These are phyloP conservation scores for Mimas tiliae DNA, from an alignment of 2,888 invertebrate genomes.

Conservation along the genomic window DNA sequence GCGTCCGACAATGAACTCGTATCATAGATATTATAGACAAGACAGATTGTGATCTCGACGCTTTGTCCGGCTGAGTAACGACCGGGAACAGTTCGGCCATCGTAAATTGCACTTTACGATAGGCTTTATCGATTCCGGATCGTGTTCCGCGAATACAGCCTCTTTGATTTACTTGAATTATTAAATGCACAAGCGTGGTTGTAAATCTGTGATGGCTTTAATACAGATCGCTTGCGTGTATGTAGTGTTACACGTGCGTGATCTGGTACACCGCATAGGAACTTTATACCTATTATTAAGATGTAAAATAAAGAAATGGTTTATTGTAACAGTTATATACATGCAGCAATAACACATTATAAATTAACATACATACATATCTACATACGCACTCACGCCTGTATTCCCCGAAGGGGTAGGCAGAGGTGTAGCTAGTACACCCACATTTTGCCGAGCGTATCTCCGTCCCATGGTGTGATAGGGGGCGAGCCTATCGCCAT, in stretches of 20 bases:
- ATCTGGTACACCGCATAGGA: too few relatives aligned
- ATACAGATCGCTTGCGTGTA: neutral
- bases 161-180: slow-evolving; percentile 13
- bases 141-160: neutral
- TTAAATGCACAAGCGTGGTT: slow-evolving; percentile 13
- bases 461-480: too few relatives aligned
- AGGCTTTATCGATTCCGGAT: neutral
- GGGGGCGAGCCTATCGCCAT: too few relatives aligned
- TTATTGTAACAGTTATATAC: too few relatives aligned
- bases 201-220: neutral
- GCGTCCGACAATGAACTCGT: neutral
- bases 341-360: too few relatives aligned
- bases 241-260: neutral
- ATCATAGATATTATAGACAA: slow-evolving; percentile 17
- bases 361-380: too few relatives aligned
- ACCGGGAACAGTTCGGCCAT: neutral
- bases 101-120: slow-evolving; percentile 21
- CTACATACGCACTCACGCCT: too few relatives aligned
- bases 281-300: neutral
- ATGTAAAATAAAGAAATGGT: too few relatives aligned
- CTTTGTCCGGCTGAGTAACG: slow-evolving; percentile 1
- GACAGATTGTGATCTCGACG: slow-evolving; percentile 9
- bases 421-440: too few relatives aligned
- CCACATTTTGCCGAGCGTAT: too few relatives aligned
- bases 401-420: too few relatives aligned